phyloP scores from a whole-genome alignment of 2,888 invertebrate genomes.

The Baronia brevicornis region DNA sequence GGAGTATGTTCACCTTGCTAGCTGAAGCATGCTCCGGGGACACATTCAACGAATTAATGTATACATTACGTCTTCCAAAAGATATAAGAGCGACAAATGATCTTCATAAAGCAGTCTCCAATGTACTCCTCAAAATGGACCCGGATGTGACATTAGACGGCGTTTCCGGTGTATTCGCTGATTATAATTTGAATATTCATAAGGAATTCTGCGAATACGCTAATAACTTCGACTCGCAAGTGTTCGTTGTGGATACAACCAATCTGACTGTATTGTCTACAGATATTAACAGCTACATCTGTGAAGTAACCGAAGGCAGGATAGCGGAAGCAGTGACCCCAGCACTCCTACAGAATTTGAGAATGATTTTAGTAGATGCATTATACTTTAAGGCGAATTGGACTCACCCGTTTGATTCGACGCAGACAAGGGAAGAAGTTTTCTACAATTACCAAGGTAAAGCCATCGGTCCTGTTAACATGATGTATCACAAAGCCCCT shows the following conservation, averaged over 20 bases:
- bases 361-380: conserved; percentile 79
- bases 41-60: conserved; percentile 54
- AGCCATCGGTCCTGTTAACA: conserved; percentile 75
- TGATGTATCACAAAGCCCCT: conserved; percentile 82
- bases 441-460: conserved; percentile 77
- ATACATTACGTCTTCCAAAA: conserved; percentile 42
- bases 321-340: conserved; percentile 79
- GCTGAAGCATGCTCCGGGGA: conserved; percentile 62
- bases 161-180: conserved; percentile 51
- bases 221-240: conserved; percentile 64
- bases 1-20: conserved; percentile 57
- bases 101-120: conserved; percentile 43
- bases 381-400: conserved; percentile 84
- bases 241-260: conserved; percentile 73
- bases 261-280: conserved; percentile 64
- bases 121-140: conserved; percentile 38
- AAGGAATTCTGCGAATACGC: conserved; percentile 59
- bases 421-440: conserved; percentile 67
- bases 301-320: conserved; percentile 78
- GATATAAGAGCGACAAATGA: conserved; percentile 49
- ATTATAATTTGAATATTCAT: conserved; percentile 44
- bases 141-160: conserved; percentile 47
- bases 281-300: conserved; percentile 81
- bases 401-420: conserved; percentile 78
- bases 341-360: conserved; percentile 48